Conservation (phyloP, 2,888 invertebrate genomes). For the Drosophila percnosoma region DNA sequence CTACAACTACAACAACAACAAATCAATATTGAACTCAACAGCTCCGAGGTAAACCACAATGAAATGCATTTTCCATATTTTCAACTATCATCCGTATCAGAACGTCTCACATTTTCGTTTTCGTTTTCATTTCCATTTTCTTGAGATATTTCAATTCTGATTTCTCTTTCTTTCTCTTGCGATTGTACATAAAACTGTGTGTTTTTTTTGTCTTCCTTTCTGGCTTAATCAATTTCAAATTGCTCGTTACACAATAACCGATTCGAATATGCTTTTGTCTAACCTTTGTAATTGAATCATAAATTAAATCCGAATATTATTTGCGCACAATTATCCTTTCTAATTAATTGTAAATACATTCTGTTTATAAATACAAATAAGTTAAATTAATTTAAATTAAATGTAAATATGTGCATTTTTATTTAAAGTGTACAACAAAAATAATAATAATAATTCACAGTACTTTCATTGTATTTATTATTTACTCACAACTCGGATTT, state of each 20-base stretch:
- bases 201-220: background rate
- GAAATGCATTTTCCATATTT: constrained; percentile 71
- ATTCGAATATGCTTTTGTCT: constrained; percentile 2
- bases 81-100: constrained; percentile 52
- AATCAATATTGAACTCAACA: constrained; percentile 57
- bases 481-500: constrained; percentile 11
- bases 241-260: constrained; percentile 21
- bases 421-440: background rate
- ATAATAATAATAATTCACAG: background rate
- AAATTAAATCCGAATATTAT: background rate
- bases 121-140: constrained; percentile 2
- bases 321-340: constrained; percentile 31
- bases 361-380: background rate
- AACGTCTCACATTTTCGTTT: constrained; percentile 37
- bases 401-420: constrained; percentile 24
- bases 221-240: constrained; percentile 19
- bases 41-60: constrained; percentile 83
- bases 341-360: constrained; percentile 27
- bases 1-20: constrained; percentile 40
- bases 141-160: constrained; percentile 6
- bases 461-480: background rate
- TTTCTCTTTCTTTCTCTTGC: constrained; percentile 12
- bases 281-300: constrained; percentile 12
- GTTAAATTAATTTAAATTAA: background rate
- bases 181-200: constrained; percentile 20